Evolutionary conservation across 2,797 vertebrate genomes (phyloP), one percentile per base, ranked within the genome.

Genomic region (Chromobotia macracanthus): DNA sequence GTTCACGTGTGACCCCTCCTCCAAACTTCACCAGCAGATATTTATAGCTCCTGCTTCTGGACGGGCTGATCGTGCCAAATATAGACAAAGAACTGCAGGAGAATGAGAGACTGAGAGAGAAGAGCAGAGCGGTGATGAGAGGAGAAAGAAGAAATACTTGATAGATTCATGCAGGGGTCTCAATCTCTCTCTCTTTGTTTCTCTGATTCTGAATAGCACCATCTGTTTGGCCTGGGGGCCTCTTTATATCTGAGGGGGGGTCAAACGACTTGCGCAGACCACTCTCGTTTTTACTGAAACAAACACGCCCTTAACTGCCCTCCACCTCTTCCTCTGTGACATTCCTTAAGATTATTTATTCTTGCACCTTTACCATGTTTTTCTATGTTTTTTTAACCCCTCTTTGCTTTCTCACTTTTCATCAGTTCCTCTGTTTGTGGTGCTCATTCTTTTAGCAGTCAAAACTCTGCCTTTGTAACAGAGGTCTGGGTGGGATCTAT

Each of bases 11-110:
- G 46, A 35, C 15, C 15, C 16, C 31, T 21, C 55, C 64, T 25
- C 65, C 21, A 51, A 46, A 58, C 58, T 65, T 55, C 18, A 11
- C 25, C 13, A 61, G 23, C n/a, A 46, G 73, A 72, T 87, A 84
- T 84, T 84, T 87, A 83, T 86, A 80, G 82, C 80, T 74, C 74
- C 79, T 77, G 55, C 65, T 81, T 72, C 79, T 83, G 74, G 53
- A 46, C 44, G 56, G 66, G 50, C 70, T 65, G 38, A 13, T 50
- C 18, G 79, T 61, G 81, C 83, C 84, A 86, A 84, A 87, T 84
- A 82, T 84, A 84, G 85, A 75, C 80, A 60, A 77, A 77, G 55
- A n/a, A 63, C 35, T 69, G 31, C 63, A 72, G 60, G 51, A 75
- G 58, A 77, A 74, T 58, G 67, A 48, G 50, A 63, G 68, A 23